Evolutionary conservation across 2,888 invertebrate species (phyloP).

Genomic region (Frankliniella intonsa): DNA sequence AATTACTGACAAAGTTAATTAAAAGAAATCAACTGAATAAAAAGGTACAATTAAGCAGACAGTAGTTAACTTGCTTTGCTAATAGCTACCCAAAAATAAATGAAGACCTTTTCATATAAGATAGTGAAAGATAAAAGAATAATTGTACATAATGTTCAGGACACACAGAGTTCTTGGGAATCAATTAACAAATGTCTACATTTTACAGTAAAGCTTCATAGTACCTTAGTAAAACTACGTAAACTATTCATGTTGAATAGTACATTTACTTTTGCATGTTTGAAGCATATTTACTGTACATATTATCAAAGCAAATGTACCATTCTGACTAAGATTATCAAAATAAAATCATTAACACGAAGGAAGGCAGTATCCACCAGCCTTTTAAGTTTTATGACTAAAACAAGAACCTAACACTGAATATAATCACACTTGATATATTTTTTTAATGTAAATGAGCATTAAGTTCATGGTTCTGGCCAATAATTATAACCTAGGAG

Average conservation of each 20-base stretch:
- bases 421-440: not conserved
- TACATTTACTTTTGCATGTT: no score
- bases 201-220: no score
- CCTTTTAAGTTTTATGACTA: not conserved
- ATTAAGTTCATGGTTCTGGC: slow-evolving; percentile 9
- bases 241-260: no score
- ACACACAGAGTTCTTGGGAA: no score
- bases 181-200: no score
- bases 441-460: not conserved
- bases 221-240: no score
- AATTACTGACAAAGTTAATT: not conserved
- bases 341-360: not conserved
- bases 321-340: not conserved
- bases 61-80: no score
- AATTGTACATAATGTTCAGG: no score
- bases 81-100: not conserved
- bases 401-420: not conserved
- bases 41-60: no score
- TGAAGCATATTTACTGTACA: not conserved
- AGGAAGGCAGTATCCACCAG: not conserved
- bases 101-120: not conserved
- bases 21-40: no score
- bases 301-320: not conserved
- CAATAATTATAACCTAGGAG: no score
- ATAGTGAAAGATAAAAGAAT: not conserved